phyloP scores from a whole-genome alignment of 2,113 vertebrate species.

The Typhlomys cinereus region DNA sequence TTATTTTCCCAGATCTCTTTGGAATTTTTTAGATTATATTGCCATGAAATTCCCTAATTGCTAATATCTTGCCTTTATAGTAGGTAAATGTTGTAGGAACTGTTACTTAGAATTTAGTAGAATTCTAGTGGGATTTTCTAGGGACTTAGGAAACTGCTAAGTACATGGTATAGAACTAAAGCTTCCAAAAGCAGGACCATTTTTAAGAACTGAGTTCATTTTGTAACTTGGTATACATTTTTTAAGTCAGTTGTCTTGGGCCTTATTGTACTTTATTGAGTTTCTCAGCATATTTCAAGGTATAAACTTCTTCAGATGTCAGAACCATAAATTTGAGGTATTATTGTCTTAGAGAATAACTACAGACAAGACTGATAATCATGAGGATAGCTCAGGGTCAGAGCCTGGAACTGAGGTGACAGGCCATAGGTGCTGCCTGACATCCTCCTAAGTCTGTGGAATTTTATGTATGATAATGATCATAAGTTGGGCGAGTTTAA shows the following conservation, averaged over 20 bases:
- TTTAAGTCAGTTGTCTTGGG: slow-evolving; percentile 32
- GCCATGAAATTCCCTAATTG: background rate
- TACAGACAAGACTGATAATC: slow-evolving; percentile 23
- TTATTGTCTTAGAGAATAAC: slow-evolving; percentile 19
- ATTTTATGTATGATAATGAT: slow-evolving; percentile 17
- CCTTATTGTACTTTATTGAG: slow-evolving; percentile 30
- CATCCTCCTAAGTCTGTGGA: background rate
- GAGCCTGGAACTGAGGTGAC: background rate
- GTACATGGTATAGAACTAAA: background rate
- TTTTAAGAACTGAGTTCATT: slow-evolving; percentile 51
- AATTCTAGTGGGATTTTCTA: slow-evolving; percentile 1
- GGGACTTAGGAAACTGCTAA: background rate
- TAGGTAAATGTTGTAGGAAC: background rate
- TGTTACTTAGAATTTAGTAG: slow-evolving; percentile 10
- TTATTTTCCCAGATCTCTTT: slow-evolving; percentile 36
- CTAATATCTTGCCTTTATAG: slow-evolving; percentile 35
- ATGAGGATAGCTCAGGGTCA: background rate
- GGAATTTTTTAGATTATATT: slow-evolving; percentile 10
- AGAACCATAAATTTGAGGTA: slow-evolving; percentile 16
- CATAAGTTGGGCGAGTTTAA: background rate
- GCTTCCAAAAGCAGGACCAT: slow-evolving; percentile 31
- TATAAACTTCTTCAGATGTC: slow-evolving; percentile 36
- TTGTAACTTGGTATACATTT: slow-evolving; percentile 50
- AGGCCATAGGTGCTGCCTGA: background rate
- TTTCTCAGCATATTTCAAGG: slow-evolving; percentile 33